Percentiles rank a stretch among this genome's conserved stretches.
These are phyloP conservation scores for Chelmon rostratus DNA, from an alignment of 2,797 vertebrate genomes.

Conservation along the genomic window DNA sequence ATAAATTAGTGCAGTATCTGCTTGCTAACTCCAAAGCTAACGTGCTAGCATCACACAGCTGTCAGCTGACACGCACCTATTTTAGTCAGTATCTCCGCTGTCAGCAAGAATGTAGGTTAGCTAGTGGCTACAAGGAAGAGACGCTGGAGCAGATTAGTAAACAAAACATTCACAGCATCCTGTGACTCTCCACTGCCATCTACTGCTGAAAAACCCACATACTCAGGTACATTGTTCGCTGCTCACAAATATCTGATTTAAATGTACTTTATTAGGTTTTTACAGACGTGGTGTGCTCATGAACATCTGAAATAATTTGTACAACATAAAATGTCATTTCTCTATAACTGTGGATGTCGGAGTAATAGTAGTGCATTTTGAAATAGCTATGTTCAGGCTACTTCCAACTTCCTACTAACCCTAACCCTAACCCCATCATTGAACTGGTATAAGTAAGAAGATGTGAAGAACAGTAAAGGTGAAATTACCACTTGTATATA, in stretches of 20 bases:
- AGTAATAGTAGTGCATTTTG: too few relatives aligned
- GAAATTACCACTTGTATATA: neutral
- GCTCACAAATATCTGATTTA: neutral
- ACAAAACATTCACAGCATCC: slow-evolving; percentile 60
- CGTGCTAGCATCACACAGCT: slow-evolving; percentile 61
- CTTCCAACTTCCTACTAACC: too few relatives aligned
- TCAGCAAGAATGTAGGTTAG: slow-evolving; percentile 69
- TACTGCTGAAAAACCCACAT: slow-evolving; percentile 25
- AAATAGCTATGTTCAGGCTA: too few relatives aligned
- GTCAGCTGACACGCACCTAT: slow-evolving; percentile 71
- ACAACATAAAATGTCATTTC: neutral
- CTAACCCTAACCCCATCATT: too few relatives aligned
- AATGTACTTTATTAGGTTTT: neutral
- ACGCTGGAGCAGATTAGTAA: slow-evolving; percentile 36
- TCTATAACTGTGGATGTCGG: neutral
- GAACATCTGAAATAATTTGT: too few relatives aligned
- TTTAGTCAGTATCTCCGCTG: slow-evolving; percentile 35
- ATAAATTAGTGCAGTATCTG: neutral
- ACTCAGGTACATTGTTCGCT: neutral
- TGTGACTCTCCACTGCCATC: slow-evolving; percentile 50
- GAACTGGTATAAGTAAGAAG: neutral
- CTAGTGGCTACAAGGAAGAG: slow-evolving; percentile 60
- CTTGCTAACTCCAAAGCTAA: slow-evolving; percentile 49
- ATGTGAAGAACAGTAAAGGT: neutral
- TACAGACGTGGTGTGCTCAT: neutral